Conservation (phyloP, 1,140 invertebrate genomes). For the Pectinophora gossypiella region DNA sequence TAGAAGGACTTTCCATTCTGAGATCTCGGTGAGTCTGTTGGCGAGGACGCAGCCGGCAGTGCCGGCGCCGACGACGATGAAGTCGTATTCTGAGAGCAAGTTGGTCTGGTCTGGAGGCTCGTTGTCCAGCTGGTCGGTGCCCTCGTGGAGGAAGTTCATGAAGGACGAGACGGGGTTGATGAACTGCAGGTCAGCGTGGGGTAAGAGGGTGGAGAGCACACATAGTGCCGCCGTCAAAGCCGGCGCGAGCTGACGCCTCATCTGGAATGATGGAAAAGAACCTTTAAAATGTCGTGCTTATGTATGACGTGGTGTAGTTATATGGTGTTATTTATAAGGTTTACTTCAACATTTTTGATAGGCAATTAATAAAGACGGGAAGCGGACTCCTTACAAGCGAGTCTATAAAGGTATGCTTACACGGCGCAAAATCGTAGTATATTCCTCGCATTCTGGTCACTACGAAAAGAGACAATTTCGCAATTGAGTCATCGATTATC, state of each 20-base stretch:
- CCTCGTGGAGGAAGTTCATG: slow-evolving; percentile 55
- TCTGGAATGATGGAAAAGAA: slow-evolving; percentile 35
- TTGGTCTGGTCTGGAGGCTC: slow-evolving; percentile 53
- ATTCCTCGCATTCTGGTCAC: too few relatives aligned
- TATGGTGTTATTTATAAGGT: too few relatives aligned
- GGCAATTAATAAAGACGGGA: too few relatives aligned
- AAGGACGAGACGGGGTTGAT: slow-evolving; percentile 46
- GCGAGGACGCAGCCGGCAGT: slow-evolving; percentile 79
- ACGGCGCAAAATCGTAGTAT: too few relatives aligned
- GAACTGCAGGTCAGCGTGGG: slow-evolving; percentile 31
- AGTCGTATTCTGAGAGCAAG: slow-evolving; percentile 61
- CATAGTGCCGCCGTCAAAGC: slow-evolving; percentile 32
- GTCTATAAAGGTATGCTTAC: too few relatives aligned
- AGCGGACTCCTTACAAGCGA: too few relatives aligned
- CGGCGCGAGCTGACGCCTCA: slow-evolving; percentile 34
- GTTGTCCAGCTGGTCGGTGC: slow-evolving; percentile 45
- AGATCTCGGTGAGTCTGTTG: slow-evolving; percentile 79
- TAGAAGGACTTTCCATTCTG: slow-evolving; percentile 80
- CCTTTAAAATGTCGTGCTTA: too few relatives aligned
- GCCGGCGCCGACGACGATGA: slow-evolving; percentile 67
- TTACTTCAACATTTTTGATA: too few relatives aligned
- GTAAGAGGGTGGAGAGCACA: slow-evolving; percentile 34
- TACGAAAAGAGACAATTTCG: too few relatives aligned
- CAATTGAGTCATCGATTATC: too few relatives aligned
- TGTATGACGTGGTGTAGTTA: too few relatives aligned